Base-by-base conservation (phyloP, 2,797 vertebrate species). In the Alcedo quadribrachys region DNA sequence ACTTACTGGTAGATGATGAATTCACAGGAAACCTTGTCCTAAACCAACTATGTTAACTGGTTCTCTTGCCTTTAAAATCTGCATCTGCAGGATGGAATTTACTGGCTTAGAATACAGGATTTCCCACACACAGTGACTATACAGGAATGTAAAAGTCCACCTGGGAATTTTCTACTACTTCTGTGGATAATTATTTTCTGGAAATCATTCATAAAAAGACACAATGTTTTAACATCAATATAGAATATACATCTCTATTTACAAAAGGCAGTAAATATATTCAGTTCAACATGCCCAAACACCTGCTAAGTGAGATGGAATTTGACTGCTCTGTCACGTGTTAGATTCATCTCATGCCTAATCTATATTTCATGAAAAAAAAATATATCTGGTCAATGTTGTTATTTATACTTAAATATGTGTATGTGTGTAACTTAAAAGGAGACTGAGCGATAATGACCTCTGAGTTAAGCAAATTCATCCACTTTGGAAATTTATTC, bases 121-220 rank as follows among this genome's bases (percentile, higher is more conserved):
- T 35, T 66, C 5, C 13, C 16, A 12, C 13, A 22, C 0, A 2
- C 46, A 28, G 42, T 33, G n/a, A 43, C 48, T 50, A 3, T 11
- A 78, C 4, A 27, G 0, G 4, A 50, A 20, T 65, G 7, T n/a
- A 69, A 58, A 91, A 79, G 48, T 46, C 46, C 46, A 58, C 28
- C 25, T 78, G 84, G 87, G 35, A 82, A 85, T 92, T 88, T 78
- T 57, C 76, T 85, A 16, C 30, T 85, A 50, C 69, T 90, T 89
- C 77, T 94, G 80, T 79, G 68, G 50, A 70, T 82, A 89, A 63
- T 76, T 85, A 54, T 96, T 97, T 97, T 94, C 91, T 94, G 68
- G 77, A 78, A 95, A 81, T 76, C 68, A 67, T 83, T n/a, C 63
- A 16, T 93, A 94, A 46, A 71, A 95, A 40, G 37, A 85, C 85